Evolutionary conservation across 2,113 vertebrate genomes (phyloP).

Genomic region (Steatornis caripensis): DNA sequence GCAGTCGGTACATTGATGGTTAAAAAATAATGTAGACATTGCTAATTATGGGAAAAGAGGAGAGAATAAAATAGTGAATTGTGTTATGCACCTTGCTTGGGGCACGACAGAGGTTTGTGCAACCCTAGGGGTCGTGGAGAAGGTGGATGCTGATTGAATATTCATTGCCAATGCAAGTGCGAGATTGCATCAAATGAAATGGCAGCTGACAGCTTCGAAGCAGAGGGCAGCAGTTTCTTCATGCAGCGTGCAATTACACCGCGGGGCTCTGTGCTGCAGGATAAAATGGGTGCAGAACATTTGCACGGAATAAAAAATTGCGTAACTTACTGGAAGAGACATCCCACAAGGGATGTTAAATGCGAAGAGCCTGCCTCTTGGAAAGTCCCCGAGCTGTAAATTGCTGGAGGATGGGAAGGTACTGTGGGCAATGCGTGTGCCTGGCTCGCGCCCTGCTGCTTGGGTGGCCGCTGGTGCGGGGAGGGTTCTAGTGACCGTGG

Average conservation of each 20-base stretch:
- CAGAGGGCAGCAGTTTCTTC: not conserved
- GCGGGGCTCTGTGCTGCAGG: not conserved
- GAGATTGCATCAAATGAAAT: not conserved
- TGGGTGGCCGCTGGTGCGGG: not conserved
- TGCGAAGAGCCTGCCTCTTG: not conserved
- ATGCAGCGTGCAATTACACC: accelerated
- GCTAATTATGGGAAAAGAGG: not conserved
- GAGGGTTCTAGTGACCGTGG: accelerated
- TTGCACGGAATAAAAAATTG: not conserved
- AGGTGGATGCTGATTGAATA: not conserved
- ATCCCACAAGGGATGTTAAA: not conserved
- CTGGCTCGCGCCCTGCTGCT: not conserved
- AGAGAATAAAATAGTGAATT: not conserved
- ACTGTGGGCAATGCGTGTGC: accelerated
- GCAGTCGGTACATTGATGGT: not conserved
- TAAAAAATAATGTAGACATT: not conserved
- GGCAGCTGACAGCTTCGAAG: not conserved
- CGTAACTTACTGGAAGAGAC: not conserved
- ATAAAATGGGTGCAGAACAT: not conserved
- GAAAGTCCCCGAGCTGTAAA: not conserved
- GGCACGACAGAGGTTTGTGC: not conserved
- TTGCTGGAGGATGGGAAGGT: not conserved
- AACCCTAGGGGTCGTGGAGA: accelerated
- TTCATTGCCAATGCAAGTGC: not conserved
- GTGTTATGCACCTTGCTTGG: not conserved